Evolutionary conservation across 2,888 invertebrate species (phyloP).

Genomic region (Phragmatobia fuliginosa): DNA sequence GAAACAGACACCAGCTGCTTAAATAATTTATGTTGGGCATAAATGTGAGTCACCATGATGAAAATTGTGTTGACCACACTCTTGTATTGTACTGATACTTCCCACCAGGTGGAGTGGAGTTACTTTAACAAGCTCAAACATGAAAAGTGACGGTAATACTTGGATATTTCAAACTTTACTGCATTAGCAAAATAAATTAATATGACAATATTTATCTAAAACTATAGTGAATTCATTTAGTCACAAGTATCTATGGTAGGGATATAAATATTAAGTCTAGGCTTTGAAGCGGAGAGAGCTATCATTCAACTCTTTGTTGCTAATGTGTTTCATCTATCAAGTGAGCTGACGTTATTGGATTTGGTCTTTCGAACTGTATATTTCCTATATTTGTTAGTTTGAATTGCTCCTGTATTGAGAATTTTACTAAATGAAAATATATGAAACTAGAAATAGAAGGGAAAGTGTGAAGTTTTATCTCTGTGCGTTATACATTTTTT

Average conservation of each 20-base stretch:
- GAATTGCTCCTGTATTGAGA: not conserved
- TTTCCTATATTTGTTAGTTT: constrained; percentile 26
- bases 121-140: no score
- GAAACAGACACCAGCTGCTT: no score
- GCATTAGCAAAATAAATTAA: constrained; percentile 17
- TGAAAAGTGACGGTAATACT: no score
- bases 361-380: constrained; percentile 60
- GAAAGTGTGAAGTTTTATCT: no score
- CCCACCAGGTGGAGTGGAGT: no score
- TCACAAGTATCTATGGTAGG: constrained; percentile 26
- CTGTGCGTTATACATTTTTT: not conserved
- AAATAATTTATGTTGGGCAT: no score
- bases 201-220: not conserved
- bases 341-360: constrained; percentile 69
- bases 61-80: no score
- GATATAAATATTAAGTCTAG: constrained; percentile 50
- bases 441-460: not conserved
- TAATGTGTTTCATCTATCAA: constrained; percentile 78
- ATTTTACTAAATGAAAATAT: no score
- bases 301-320: constrained; percentile 61
- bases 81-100: no score
- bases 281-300: constrained; percentile 48
- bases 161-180: not conserved
- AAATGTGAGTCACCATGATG: no score
- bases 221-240: constrained; percentile 22